Evolutionary conservation across 2,797 vertebrate genomes (phyloP), one percentile per base, ranked within the genome.

Genomic region (Smutsia gigantea): DNA sequence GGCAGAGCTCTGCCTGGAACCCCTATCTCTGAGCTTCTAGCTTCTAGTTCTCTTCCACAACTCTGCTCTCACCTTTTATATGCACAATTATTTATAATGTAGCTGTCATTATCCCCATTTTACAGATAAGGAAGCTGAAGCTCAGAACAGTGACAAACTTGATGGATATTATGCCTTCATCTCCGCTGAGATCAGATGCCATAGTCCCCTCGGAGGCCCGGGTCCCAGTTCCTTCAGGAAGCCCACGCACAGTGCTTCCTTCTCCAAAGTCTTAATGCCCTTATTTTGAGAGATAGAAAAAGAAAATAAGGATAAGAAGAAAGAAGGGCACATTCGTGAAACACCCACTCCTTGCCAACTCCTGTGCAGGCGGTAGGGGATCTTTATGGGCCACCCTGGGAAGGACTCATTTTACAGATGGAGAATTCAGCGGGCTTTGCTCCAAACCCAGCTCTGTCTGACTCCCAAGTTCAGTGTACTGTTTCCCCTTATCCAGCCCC

Each of bases 311-410:
- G 12, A 1, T n/a, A 34, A 42, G 31, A 53, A 88, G 59, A 82
- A 37, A n/a, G 55, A 75, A 55, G 34, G 61, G 34, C 42, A 37
- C 21, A 7, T 7, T 79, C 10, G 2, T 0, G 29, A 39, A 61
- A 29, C 12, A 27, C 5, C n/a, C 11, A 15, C 5, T 49, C 49
- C 23, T 61, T 14, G 63, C 51, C 1, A 23, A 14, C 8, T 23
- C 4, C 39, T 7, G 25, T 27, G 31, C 42, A 0, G 10, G 34
- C 7, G 9, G 71, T 69, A 7, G 0, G 2, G 46, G 37, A 7
- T 31, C 49, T 51, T 23, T 15, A 18, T 6, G 29, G 34, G 4
- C 5, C 13, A 12, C 15, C 51, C 27, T 2, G 12, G 7, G 12
- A 25, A 10, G 61, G 25, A 3, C 66, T 49, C 66, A 19, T 34